Base-by-base conservation (phyloP, 2,888 invertebrate species). In the Drosophila demipolita region DNA sequence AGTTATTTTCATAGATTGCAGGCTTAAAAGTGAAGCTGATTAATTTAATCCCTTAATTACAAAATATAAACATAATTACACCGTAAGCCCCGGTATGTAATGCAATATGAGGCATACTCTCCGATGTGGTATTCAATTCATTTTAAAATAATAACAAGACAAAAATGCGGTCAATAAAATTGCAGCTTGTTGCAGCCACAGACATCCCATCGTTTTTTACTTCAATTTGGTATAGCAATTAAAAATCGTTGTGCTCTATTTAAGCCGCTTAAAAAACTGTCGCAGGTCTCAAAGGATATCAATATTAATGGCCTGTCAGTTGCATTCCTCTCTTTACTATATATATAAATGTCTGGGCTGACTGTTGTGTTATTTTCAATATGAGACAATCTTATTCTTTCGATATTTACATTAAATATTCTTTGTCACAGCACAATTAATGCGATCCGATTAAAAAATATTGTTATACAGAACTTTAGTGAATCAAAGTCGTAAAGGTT, bases 141-240 rank as follows among this genome's bases (percentile, higher is more conserved):
- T 89, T 90, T 89, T 89, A 75, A 85, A 87, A 85, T 87, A 82
- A 89, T 87, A 79, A 84, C 78, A 79, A 75, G 23, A 45, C 45
- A 45, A 80, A 83, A 89, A 87, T 60, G 66, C 73, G 73, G 74
- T 73, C 61, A 70, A 87, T 83, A 80, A 82, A 75, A 82, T 57
- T 35, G 54, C 35, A 62, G 36, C 53, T 48, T 33, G 53, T 53
- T 66, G 52, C 32, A 65, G 20, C 33, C 53, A 32, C 38, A 36
- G 17, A 52, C 40, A 61, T 20, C 15, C 29, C 20, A 35, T 11
- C 32, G 29, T 29, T 64, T 57, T 57, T 50, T 26, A 20, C 49
- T 59, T 52, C 42, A 45, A 53, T 29, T 60, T 29, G 29, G 15
- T 9, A 29, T 45, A 20, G 49, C 32, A 38, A 63, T 74, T 74